phyloP scores from a whole-genome alignment of 2,113 vertebrate genomes.

The Tragelaphus buxtoni region DNA sequence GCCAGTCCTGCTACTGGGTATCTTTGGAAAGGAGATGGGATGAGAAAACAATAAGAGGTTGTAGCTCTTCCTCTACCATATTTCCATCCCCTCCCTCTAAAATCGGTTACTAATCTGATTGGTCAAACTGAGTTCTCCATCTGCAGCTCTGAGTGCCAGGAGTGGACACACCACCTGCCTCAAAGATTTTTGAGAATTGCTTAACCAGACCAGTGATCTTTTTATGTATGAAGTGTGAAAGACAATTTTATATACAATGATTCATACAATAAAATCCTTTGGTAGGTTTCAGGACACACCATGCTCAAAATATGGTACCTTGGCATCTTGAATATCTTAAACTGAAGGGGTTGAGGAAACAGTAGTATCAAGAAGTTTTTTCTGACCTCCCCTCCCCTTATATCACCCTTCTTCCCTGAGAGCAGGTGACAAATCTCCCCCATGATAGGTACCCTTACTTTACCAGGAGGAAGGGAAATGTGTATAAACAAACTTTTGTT shows the following conservation, averaged over 20 bases:
- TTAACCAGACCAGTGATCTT: not conserved
- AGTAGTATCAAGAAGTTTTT: not conserved
- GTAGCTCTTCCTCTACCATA: not conserved
- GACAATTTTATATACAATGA: not conserved
- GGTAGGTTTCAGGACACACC: not conserved
- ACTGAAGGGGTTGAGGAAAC: not conserved
- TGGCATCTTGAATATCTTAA: not conserved
- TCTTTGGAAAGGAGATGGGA: not conserved
- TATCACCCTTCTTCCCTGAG: not conserved
- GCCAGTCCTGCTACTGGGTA: not conserved
- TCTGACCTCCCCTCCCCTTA: not conserved
- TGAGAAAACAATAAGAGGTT: not conserved
- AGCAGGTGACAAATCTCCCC: not conserved
- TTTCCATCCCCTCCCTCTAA: not conserved
- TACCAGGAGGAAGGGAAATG: not conserved
- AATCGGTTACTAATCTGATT: not conserved
- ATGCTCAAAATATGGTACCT: not conserved
- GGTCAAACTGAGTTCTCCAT: not conserved
- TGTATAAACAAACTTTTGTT: not conserved
- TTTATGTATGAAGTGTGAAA: not conserved
- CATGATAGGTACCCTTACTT: not conserved
- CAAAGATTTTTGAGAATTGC: not conserved
- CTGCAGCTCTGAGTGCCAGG: not conserved
- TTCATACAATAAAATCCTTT: not conserved
- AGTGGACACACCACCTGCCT: not conserved